Evolutionary conservation across 2,113 vertebrate genomes (phyloP), one percentile per base, ranked within the genome.

Genomic region (Spilogale gracilis): DNA sequence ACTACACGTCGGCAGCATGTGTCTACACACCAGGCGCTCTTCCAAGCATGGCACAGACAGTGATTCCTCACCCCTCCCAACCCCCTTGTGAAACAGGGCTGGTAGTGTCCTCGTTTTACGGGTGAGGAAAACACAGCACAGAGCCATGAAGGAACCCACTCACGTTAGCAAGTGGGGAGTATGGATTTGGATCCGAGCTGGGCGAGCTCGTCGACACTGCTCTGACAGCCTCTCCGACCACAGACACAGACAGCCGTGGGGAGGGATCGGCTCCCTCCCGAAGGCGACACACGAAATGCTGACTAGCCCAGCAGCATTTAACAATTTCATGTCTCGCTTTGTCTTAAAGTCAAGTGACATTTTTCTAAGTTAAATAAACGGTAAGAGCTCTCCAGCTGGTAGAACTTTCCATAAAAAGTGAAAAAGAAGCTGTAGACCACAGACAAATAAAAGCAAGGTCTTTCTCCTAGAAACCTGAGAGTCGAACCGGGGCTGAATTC

Each of bases 381-480:
- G 6, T 38, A 67, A 76, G 56, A 84, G 71, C 63, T 54, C 74
- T 82, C 23, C 38, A 87, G 79, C 21, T n/a, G 78, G 43, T 18
- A 67, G 58, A 86, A 86, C n/a, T 73, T 94, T 50, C 80, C 90
- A 84, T 38, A 87, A 61, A 89, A 69, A 71, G 84, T 58, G 16
- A 82, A 83, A 87, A 84, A 27, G 73, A 73, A 65, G 71, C 81
- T 91, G 17, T 3, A 43, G 78, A 69, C 56, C 73, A 94, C 60
- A n/a, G 73, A 76, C 71, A 94, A 63, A 91, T 12, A 58, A 78
- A 67, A 88, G 23, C 63, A 12, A 54, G 21, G 73, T 30, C 89
- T 94, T 71, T 38, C 45, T 38, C 38, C 48, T 89, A 48, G 63
- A 61, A 85, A 96, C 91, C 82, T 95, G 38, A 73, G 69, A 96